Evolutionary conservation across 2,797 vertebrate species (phyloP), one percentile per base, ranked within the genome.

Genomic region (Eremophila alpestris): DNA sequence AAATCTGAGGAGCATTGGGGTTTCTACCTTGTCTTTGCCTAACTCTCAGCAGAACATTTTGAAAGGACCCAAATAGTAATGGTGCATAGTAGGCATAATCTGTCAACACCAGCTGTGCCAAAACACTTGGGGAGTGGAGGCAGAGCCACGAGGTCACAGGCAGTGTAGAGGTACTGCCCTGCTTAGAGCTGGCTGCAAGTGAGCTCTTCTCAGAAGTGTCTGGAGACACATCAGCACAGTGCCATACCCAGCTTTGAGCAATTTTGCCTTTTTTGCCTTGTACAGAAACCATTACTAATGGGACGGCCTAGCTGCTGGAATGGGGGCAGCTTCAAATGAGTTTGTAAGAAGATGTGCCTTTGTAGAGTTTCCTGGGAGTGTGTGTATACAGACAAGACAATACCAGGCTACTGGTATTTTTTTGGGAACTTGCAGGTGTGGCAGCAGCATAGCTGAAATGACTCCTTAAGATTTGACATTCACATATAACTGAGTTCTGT

Each of bases 141-240:
- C 3, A 16, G 36, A 62, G 51, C 36, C 9, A 2, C 17, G 23
- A 60, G 34, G 14, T 60, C 56, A 29, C 17, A 49, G 51, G 32
- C 13, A 54, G 11, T 18, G 10, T 4, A 19, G 14, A 55, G 43
- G 18, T 20, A 40, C 20, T 0, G 2, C 13, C 13, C 7, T 59
- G 16, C 29, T 34, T 29, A 20, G 36, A 68, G 32, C 9, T 82
- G 2, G 0, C 60, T 60, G 22, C 23, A 13, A 30, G 59, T 77
- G 29, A 2, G 5, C 41, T 56, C 30, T 58, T 21, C n/a, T 82
- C 1, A 1, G 10, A 54, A 19, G 29, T n/a, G 32, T 54, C 34
- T n/a, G 58, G 32, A 62, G 18, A 40, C 13, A 10, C 11, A 15
- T 65, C 45, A 41, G 1, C 0, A 0, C 5, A 2, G 4, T 38